Evolutionary conservation across 2,113 vertebrate genomes (phyloP), one percentile per base, ranked within the genome.

Genomic region (Cyanoramphus novaezelandiae): DNA sequence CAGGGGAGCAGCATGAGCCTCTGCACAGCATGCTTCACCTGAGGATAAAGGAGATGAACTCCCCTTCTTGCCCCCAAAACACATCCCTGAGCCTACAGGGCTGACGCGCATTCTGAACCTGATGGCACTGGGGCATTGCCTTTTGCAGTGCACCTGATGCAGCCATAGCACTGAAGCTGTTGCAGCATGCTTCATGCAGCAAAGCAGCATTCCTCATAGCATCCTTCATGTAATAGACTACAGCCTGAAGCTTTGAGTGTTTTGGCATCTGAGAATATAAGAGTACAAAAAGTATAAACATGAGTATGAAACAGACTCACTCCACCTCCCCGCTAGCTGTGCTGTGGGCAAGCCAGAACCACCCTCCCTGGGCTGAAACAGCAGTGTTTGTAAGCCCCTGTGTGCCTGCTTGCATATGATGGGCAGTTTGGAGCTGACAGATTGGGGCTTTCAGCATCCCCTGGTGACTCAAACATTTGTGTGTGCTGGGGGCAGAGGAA

Each of bases 291-390:
- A 59, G 10, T 4, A 11, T 21, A 33, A 78, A 50, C 10, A 3
- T 0, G 29, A 35, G 43, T 31, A 35, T 10, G 29, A n/a, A 49
- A 10, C 6, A 18, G 8, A 2, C 31, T 59, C 25, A 31, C 25
- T 14, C 31, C 0, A 1, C 16, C 52, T 41, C 50, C 33, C 50
- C 23, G 28, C 41, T 33, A 1, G 0, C 29, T 3, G 0, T 3
- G 20, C 63, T 25, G 25, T 8, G 16, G 10, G 11, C 53, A 60
- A 1, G 2, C 12, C 63, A 31, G 13, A 60, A 37, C 72, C 39
- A 8, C 43, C 31, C 35, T 8, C 64, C 29, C 47, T 4, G 47
- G 55, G 28, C 37, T 23, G 55, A 10, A 14, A 17, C 5, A 5
- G 1, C 8, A 46, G 16, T 3, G 31, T 23, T 27, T 16, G 25